Evolutionary conservation across 37 sponge, comb jelly and placozoan genomes (phyloP).

Genomic region (Dysidea cf. avara): DNA sequence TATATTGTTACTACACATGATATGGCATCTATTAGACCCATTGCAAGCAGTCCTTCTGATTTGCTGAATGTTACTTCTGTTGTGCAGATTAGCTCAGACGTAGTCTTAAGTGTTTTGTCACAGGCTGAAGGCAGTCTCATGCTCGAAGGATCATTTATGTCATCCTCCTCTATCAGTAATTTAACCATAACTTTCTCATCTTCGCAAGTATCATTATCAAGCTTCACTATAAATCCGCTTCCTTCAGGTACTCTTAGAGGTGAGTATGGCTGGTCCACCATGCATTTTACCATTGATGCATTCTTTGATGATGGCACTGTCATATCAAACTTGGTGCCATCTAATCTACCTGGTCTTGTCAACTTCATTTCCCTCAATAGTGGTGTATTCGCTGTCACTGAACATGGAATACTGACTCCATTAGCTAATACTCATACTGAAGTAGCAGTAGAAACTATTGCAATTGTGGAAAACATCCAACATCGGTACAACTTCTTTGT

Average conservation of each 20-base stretch:
- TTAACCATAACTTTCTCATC: too few species aligned
- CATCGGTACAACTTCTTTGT: slow-evolving; percentile 17
- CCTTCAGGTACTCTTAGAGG: slow-evolving; percentile 34
- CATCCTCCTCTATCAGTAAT: too few species aligned
- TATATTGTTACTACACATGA: slow-evolving; percentile 14
- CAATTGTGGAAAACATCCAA: neutral
- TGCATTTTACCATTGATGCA: slow-evolving; percentile 9
- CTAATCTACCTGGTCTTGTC: neutral
- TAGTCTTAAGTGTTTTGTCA: neutral
- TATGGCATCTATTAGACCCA: neutral
- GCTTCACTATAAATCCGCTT: slow-evolving; percentile 8
- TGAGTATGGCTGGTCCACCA: neutral
- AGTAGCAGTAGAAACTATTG: slow-evolving; percentile 5
- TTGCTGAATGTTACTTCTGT: neutral
- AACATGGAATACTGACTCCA: slow-evolving; percentile 21
- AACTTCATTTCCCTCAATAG: neutral
- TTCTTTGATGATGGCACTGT: slow-evolving; percentile 35
- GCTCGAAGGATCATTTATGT: too few species aligned
- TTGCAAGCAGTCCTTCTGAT: too few species aligned
- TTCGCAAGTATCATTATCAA: too few species aligned
- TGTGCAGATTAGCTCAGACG: neutral
- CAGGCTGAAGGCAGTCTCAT: too few species aligned
- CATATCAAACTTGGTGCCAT: neutral
- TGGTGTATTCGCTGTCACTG: neutral
- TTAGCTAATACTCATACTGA: slow-evolving; percentile 23